Base-by-base conservation (phyloP, 2,113 vertebrate species). In the Plecotus auritus region DNA sequence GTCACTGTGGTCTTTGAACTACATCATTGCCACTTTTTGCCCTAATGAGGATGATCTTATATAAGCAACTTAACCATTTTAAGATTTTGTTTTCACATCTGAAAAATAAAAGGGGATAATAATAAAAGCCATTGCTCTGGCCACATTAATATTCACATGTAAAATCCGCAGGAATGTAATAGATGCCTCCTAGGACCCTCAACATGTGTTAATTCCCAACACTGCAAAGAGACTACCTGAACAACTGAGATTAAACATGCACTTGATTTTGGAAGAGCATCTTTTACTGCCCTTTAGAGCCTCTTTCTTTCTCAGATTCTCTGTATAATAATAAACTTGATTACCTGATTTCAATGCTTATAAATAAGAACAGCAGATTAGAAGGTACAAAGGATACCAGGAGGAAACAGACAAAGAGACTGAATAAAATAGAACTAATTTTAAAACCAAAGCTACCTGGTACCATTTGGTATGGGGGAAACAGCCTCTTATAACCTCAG, bases 381-480 rank as follows among this genome's bases (percentile, higher is more conserved):
- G 73, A 86, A 94, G 22, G 4, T 61, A 2, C n/a, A 84, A 83
- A 83, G 13, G 74, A 56, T 9, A 66, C 45, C 8, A 47, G 9
- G 16, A 72, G 49, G 10, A 45, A 78, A 61, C 80, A 59, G 28
- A 42, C 59, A 80, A 59, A 89, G 61, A 32, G 73, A 66, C 6
- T 42, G 59, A 82, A 66, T 66, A 93, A 91, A 82, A 54, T 64
- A 74, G 35, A 95, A 95, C 51, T 73, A 59, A 85, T 82, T 76
- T 77, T 64, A 83, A 85, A 94, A 32, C 23, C 14, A 11, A 11
- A 87, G 73, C 42, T 18, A 49, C 51, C 42, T 28, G 28, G 70
- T 66, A 64, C 59, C 64, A 73, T 80, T 80, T 42, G 69, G 32
- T 54, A 0, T 32, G 77, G 6, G 32, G 28, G 11, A 47, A 91